phyloP scores from a whole-genome alignment of 2,797 vertebrate species.

The Vipera ursinii region DNA sequence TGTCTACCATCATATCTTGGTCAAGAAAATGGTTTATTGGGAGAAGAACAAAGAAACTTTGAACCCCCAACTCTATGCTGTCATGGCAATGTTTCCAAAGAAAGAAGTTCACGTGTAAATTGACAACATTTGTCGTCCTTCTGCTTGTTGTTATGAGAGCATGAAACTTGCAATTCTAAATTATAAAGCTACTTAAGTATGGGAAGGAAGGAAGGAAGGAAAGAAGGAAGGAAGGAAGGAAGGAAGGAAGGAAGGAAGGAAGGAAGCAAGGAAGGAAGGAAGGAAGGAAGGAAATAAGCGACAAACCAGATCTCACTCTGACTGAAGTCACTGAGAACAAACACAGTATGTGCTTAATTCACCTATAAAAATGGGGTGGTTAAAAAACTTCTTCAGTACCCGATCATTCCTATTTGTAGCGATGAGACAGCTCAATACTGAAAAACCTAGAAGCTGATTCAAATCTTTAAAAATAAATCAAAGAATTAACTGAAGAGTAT shows the following conservation, averaged over 20 bases:
- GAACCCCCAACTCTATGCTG: conserved; percentile 31
- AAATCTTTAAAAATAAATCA: background rate
- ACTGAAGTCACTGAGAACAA: background rate
- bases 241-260: too few species aligned
- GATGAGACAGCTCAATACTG: background rate
- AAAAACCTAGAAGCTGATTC: background rate
- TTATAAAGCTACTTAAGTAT: background rate
- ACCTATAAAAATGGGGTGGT: background rate
- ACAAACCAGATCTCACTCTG: background rate
- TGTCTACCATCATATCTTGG: conserved; percentile 26
- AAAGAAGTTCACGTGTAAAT: conserved; percentile 30
- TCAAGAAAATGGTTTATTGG: conserved; percentile 35
- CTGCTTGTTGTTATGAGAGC: background rate
- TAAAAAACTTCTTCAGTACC: background rate
- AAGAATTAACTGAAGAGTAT: background rate
- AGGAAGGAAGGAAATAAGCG: background rate
- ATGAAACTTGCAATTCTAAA: background rate
- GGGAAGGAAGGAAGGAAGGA: too few species aligned
- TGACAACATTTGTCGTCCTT: conserved; percentile 13
- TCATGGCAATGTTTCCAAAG: conserved; percentile 41
- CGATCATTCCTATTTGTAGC: background rate
- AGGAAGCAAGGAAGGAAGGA: too few species aligned
- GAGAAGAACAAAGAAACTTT: conserved; percentile 3
- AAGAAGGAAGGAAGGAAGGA: background rate
- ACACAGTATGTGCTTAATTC: background rate